Evolutionary conservation across 2,888 invertebrate genomes (phyloP).

Genomic region (Aphodius sticticus): DNA sequence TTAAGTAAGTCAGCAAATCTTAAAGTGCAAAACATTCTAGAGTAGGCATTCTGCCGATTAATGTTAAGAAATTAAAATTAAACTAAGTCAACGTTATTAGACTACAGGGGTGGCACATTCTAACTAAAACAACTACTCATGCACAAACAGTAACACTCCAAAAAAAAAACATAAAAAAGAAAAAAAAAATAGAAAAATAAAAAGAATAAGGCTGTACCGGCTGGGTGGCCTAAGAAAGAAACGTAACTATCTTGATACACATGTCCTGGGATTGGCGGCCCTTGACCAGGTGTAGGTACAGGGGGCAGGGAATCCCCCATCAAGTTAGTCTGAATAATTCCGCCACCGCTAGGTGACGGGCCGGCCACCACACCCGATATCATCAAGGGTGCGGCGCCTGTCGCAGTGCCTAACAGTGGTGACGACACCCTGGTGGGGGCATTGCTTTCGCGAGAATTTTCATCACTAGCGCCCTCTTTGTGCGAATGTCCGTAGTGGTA

Average conservation of each 20-base stretch:
- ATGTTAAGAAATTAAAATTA: slow-evolving; percentile 35
- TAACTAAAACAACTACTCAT: slow-evolving; percentile 50
- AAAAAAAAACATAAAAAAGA: slow-evolving; percentile 41
- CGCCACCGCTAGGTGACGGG: slow-evolving; percentile 36
- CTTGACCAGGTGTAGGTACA: slow-evolving; percentile 50
- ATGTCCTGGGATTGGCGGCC: slow-evolving; percentile 54
- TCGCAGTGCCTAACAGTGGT: slow-evolving; percentile 44
- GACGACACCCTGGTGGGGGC: slow-evolving; percentile 54
- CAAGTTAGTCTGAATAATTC: slow-evolving; percentile 40
- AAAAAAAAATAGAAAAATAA: slow-evolving; percentile 43
- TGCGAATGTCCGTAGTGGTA: slow-evolving; percentile 96
- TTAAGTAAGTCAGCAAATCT: slow-evolving; percentile 33
- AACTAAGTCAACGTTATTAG: slow-evolving; percentile 10
- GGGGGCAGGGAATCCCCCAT: slow-evolving; percentile 51
- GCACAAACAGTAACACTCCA: slow-evolving; percentile 54
- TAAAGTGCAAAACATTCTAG: slow-evolving; percentile 38
- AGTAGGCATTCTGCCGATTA: slow-evolving; percentile 24
- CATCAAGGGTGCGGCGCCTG: slow-evolving; percentile 39
- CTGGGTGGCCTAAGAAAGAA: slow-evolving; percentile 71
- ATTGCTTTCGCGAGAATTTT: slow-evolving; percentile 61
- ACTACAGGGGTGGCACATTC: slow-evolving; percentile 33
- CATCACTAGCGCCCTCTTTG: slow-evolving; percentile 67
- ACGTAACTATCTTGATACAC: slow-evolving; percentile 75
- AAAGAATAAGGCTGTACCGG: slow-evolving; percentile 58
- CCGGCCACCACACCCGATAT: slow-evolving; percentile 38